Evolutionary conservation across 2,797 vertebrate species (phyloP), one percentile per base, ranked within the genome.

Genomic region (Periophthalmus magnuspinnatus): DNA sequence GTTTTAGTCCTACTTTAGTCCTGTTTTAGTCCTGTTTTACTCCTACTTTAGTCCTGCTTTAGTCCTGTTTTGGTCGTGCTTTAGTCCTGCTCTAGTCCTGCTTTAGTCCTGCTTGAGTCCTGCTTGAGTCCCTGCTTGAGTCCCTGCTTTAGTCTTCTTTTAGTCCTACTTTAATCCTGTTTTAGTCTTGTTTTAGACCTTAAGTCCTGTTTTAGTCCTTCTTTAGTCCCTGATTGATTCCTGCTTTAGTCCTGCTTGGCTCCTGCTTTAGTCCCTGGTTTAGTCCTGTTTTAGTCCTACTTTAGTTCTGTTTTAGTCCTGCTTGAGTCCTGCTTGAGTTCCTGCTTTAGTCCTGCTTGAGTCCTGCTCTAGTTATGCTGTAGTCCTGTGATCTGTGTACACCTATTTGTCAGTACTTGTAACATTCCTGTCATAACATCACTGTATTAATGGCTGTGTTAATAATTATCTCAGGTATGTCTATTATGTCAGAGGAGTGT

Each of bases 401-500:
- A 16, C 4, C 41, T 45, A 14, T 28, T 24, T 24, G 24, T 32
- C 55, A 57, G 55, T 28, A 24, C 67, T 57, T 60, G 8, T 61
- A 66, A 78, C 71, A 62, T 77, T 81, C 57, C 56, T 54, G 33
- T 65, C 68, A 69, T 48, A 62, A 70, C 55, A 48, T 71, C 55
- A 68, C 24, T 62, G 24, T 17, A 58, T 81, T 79, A 75, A 72
- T 72, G 62, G 33, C 73, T 47, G 64, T 33, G 81, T 84, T 61
- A 89, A 86, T 87, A 63, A 86, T 87, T 87, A 78, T 50, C 81
- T 16, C 2, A 38, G 65, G 78, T 84, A 33, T 77, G 67, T 78
- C 52, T 61, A 71, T 70, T 83, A 2, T 19, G 28, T 32, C 70
- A 13, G 71, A 78, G 86, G 88, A 81, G 81, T 86, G 86, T 84